Evolutionary conservation across 2,113 vertebrate species (phyloP).

Genomic region (Malurus melanocephalus): DNA sequence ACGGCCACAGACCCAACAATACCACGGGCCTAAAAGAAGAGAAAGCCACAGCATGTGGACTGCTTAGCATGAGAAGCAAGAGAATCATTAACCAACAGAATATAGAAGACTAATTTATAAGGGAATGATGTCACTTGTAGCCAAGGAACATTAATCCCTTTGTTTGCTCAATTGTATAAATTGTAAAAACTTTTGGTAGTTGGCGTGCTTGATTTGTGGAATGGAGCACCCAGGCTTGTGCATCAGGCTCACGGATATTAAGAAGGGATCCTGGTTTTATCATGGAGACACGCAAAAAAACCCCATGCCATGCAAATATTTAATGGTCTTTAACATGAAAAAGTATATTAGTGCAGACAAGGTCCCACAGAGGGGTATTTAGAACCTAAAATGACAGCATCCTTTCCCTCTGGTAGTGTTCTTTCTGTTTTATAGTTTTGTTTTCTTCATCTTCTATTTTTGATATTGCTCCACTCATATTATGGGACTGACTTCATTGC

Average conservation of each 20-base stretch:
- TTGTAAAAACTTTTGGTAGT: not conserved
- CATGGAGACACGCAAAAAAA: not conserved
- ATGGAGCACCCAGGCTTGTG: not conserved
- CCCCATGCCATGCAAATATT: not conserved
- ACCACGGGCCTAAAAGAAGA: not conserved
- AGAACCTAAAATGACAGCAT: not conserved
- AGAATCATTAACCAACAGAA: no score
- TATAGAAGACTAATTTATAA: not conserved
- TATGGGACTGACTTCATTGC: not conserved
- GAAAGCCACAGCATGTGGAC: not conserved
- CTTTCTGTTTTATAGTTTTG: not conserved
- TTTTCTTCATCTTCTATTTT: not conserved
- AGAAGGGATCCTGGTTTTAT: not conserved
- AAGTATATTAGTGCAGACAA: no score
- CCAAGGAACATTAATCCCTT: not conserved
- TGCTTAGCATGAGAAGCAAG: accelerated
- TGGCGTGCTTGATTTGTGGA: not conserved
- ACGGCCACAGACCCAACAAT: accelerated
- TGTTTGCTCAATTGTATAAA: not conserved
- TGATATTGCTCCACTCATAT: not conserved
- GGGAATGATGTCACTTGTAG: not conserved
- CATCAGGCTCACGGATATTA: accelerated
- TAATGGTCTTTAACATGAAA: not conserved
- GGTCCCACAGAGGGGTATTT: not conserved
- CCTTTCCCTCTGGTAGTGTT: not conserved